Evolutionary conservation across 2,888 invertebrate genomes (phyloP).

Genomic region (Conomelus anceps): DNA sequence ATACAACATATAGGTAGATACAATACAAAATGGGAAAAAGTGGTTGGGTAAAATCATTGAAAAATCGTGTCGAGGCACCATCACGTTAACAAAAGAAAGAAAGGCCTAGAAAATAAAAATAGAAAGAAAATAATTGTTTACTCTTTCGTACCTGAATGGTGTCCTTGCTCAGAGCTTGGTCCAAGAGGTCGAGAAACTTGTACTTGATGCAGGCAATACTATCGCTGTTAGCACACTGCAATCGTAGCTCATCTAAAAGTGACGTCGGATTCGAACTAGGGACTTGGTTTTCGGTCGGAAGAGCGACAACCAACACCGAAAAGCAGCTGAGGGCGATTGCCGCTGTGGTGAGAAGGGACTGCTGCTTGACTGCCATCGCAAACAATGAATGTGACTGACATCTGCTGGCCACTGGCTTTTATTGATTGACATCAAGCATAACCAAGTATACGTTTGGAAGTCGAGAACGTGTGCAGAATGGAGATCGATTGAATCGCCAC

Average conservation of each 20-base stretch:
- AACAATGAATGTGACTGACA: background rate
- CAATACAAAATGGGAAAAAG: too few relatives aligned
- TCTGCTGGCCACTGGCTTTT: background rate
- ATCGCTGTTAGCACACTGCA: conserved; percentile 67
- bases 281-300: background rate
- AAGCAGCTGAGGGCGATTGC: background rate
- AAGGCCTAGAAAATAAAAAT: too few relatives aligned
- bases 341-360: background rate
- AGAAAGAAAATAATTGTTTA: background rate
- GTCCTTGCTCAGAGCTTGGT: conserved; percentile 71
- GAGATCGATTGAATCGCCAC: background rate
- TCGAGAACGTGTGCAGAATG: background rate
- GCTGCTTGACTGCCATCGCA: background rate
- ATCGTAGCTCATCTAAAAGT: conserved; percentile 35
- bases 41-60: too few relatives aligned
- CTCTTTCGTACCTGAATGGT: conserved; percentile 58
- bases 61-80: too few relatives aligned
- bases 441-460: background rate
- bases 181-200: conserved; percentile 71
- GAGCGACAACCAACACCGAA: background rate
- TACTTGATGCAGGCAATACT: conserved; percentile 76
- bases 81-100: too few relatives aligned
- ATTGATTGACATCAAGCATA: background rate
- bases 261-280: background rate
- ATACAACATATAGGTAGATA: too few relatives aligned